A percentile compares a stretch with the other conserved stretches of the same genome.
phyloP scores from a whole-genome alignment of 2,797 vertebrate genomes.

The Buceros bicornis region DNA sequence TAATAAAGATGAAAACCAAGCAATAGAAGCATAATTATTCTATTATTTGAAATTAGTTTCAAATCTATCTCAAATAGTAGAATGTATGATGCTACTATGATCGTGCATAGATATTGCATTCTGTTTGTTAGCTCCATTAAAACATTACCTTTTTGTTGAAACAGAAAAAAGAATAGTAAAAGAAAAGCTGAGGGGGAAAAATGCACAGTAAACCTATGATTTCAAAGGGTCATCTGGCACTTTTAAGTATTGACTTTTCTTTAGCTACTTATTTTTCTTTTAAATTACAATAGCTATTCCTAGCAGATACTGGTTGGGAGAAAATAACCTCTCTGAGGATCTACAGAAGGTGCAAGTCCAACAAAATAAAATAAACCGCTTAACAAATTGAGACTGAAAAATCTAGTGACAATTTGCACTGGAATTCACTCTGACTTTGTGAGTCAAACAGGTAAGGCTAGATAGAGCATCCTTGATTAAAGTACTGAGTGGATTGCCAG shows the following conservation, averaged over 20 bases:
- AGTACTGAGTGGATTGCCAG: not conserved
- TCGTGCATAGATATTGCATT: not conserved
- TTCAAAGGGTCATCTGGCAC: not conserved
- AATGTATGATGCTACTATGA: not conserved
- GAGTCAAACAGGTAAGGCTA: not conserved
- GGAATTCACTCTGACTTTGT: not conserved
- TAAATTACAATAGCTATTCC: not conserved
- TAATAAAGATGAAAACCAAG: too few species aligned
- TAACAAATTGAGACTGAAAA: not conserved
- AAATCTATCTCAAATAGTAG: not conserved
- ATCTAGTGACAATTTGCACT: not conserved
- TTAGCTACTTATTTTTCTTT: not conserved
- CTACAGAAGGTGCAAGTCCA: not conserved
- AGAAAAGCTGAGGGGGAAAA: not conserved
- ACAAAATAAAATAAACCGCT: not conserved
- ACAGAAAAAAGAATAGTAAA: not conserved
- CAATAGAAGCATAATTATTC: too few species aligned
- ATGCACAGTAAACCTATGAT: not conserved
- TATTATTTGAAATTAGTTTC: not conserved
- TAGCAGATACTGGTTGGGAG: not conserved
- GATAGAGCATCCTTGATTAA: not conserved
- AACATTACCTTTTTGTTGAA: not conserved
- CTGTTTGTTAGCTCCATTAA: not conserved
- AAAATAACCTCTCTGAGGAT: not conserved
- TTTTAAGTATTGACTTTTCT: not conserved